Base-by-base conservation (phyloP, 2,888 invertebrate genomes). In the Drosophila imparisetae region DNA sequence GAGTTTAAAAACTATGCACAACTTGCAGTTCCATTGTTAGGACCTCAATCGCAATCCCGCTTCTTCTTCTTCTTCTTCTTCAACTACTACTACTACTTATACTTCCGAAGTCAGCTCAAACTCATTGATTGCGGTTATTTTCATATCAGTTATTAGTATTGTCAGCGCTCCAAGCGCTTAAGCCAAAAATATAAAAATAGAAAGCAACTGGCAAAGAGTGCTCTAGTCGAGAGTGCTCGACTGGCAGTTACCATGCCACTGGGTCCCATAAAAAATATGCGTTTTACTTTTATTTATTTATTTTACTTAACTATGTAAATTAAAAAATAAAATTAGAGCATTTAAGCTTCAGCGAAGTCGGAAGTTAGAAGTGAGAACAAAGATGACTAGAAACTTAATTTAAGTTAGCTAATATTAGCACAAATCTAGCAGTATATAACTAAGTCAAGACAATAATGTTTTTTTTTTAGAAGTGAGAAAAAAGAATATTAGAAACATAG, bases 1-100 rank as follows among this genome's bases (percentile, higher is more conserved):
- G 83, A 85, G 86, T 83, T 89, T 88, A 89, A 87, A 85, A 86
- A 86, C 85, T 86, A 86, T 86, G 86, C 89, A 83, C 77, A 82
- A 76, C 75, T 77, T 75, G 69, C 76, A 73, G 62, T 65, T 65
- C 78, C 86, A 86, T 89, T 89, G 84, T 80, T 88, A 72, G 59
- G 54, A 38, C 21, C 49, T 48, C 30, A 15, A 8, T 8, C 4
- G 7, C 32, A 18, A 18, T 29, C 34, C 15, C 13, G 30, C 24
- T 4, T 29, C 48, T 5, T 27, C 8, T 18, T 29, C 48, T 5
- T 27, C 8, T 18, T n/a, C 24, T 24, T 50, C 36, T 8, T 29
- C 29, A 29, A 10, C 5, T 15, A 29, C 53, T 34, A 36, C n/a
- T 18, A n/a, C 24, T 18, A 18, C n/a, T 45, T 40, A 18, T 62